Evolutionary conservation across 2,113 vertebrate species (phyloP).

Genomic region (Nothoprocta perdicaria): DNA sequence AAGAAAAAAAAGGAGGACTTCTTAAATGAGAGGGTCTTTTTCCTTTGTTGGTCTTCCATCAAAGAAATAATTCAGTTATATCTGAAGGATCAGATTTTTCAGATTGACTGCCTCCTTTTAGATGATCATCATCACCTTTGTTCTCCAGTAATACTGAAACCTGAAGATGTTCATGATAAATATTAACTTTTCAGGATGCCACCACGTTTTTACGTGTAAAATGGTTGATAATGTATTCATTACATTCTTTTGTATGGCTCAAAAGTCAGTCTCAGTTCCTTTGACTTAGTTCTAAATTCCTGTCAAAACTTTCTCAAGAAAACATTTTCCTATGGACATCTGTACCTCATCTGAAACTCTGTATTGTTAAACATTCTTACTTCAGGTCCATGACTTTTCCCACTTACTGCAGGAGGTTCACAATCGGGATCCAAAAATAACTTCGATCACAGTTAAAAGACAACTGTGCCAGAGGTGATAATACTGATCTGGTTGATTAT

Average conservation of each 20-base stretch:
- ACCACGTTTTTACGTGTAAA: not conserved
- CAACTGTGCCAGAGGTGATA: constrained; percentile 17
- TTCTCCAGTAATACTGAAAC: not conserved
- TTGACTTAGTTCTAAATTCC: not conserved
- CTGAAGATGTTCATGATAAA: not conserved
- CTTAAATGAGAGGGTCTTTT: not conserved
- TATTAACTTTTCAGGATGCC: not conserved
- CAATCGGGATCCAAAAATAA: constrained; percentile 15
- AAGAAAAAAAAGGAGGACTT: not conserved
- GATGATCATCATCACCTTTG: not conserved
- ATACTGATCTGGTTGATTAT: constrained; percentile 41
- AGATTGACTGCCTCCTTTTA: not conserved
- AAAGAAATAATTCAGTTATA: not conserved
- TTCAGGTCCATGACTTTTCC: not conserved
- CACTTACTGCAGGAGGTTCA: not conserved
- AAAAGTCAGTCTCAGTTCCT: not conserved
- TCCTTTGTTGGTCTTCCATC: not conserved
- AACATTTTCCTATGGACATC: not conserved
- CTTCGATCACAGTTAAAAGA: not conserved
- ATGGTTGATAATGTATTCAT: not conserved
- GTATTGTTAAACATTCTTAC: not conserved
- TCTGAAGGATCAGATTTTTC: not conserved
- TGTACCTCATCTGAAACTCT: not conserved
- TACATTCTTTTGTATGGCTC: not conserved
- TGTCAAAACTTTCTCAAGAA: not conserved